Conservation (phyloP, 2,797 vertebrate species). For the Neostethus bicornis region DNA sequence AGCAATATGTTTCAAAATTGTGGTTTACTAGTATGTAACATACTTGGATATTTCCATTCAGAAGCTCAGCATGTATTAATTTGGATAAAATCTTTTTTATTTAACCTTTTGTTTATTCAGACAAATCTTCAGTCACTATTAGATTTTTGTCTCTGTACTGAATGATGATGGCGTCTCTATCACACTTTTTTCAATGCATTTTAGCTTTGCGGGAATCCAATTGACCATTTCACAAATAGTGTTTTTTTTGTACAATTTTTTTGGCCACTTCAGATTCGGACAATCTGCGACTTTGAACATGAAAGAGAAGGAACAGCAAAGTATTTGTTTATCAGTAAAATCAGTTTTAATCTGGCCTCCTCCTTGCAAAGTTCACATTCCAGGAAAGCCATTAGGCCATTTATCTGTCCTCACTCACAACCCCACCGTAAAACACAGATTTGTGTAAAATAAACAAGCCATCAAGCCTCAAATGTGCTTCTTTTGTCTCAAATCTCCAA, state of each 20-base stretch:
- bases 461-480: conserved; percentile 48
- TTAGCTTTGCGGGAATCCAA: not conserved
- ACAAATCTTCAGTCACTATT: not conserved
- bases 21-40: not conserved
- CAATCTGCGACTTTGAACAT: conserved; percentile 31
- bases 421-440: conserved; percentile 46
- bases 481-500: conserved; percentile 47
- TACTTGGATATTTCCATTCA: not conserved
- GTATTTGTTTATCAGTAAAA: conserved; percentile 49
- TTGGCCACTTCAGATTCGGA: conserved; percentile 15
- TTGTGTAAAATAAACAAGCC: conserved; percentile 69
- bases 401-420: conserved; percentile 66
- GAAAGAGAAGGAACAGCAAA: conserved; percentile 23
- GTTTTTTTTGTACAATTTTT: conserved; percentile 19
- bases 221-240: conserved; percentile 10
- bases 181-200: not conserved
- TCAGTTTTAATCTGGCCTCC: conserved; percentile 65
- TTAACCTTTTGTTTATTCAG: not conserved
- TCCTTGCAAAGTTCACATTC: conserved; percentile 72
- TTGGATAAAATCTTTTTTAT: not conserved
- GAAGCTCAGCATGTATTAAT: not conserved
- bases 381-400: conserved; percentile 76
- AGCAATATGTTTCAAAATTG: not conserved
- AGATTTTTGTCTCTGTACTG: not conserved
- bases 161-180: conserved; percentile 2